Base-by-base conservation (phyloP, 2,888 invertebrate genomes). In the Omphaloscelis lunosa region DNA sequence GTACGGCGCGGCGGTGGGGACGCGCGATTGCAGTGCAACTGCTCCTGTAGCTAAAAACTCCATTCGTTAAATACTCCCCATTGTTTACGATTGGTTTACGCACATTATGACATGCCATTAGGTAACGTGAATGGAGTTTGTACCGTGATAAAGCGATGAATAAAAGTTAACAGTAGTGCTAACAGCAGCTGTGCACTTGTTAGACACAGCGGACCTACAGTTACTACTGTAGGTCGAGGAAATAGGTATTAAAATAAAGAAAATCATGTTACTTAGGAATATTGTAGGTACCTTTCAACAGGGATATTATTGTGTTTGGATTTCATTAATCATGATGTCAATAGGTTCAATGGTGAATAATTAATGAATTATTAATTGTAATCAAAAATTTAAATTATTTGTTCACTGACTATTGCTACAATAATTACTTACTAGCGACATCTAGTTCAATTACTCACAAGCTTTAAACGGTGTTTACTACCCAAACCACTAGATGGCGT, bases 121-220 rank as follows among this genome's bases (percentile, higher is more conserved):
- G 11, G 23, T 65, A 77, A 69, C 48, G 3, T 7, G 29, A 74
- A 51, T 74, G 63, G 51, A 63, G 67, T 84, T 74, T 79, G 74
- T 51, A 70, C 70, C 23, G 20, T 67, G 53, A 59, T 79, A 62
- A 58, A 67, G n/a, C 2, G 9, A 29, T 61, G 5, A 41, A 20
- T 8, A 61, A 45, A 48, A 56, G 27, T 17, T 29, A 77, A 53
- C 48, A 4, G 5, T 34, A 23, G 17, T 27, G 34, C 7, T 51
- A 59, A 23, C 51, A 59, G 15, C 45, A 66, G 27, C 23, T 20
- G 27, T 59, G 20, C 58, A 65, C 27, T 65, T 15, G 51, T 27
- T 7, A 7, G 23, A 27, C 34, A 27, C 45, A 77, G 23, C 15
- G 23, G 27, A 45, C 6, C n/a, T n/a, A n/a, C n/a, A n/a, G n/a